A percentile compares a stretch with the other conserved stretches of the same genome.
These are phyloP conservation scores for Tragelaphus oryx DNA, from an alignment of 2,797 vertebrate species.

Conservation along the genomic window DNA sequence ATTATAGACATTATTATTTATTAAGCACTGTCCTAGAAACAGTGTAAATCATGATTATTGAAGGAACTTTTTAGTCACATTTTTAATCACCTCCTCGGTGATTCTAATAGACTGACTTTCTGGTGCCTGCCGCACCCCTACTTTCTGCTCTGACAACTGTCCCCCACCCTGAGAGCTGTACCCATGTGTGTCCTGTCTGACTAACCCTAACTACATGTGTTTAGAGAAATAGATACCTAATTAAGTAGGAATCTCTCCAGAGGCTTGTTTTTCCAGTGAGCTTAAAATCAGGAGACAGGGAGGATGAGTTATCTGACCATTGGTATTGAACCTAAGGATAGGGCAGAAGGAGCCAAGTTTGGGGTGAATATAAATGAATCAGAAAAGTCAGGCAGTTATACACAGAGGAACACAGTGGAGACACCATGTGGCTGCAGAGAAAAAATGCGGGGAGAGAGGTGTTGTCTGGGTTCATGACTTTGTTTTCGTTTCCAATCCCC, in stretches of 20 bases:
- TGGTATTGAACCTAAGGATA: background rate
- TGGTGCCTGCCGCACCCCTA: background rate
- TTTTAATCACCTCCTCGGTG: background rate
- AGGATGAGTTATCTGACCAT: background rate
- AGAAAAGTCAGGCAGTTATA: background rate
- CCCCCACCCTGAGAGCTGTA: background rate
- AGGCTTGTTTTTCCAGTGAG: background rate
- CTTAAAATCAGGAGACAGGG: background rate
- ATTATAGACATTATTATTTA: background rate
- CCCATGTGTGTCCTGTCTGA: rapidly evolving
- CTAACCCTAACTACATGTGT: background rate
- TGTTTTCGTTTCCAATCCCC: background rate
- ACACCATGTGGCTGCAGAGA: background rate
- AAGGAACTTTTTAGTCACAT: background rate
- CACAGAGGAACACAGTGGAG: background rate
- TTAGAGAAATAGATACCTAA: background rate
- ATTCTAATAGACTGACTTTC: background rate
- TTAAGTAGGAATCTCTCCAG: background rate
- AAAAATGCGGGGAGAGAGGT: background rate
- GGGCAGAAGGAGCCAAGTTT: background rate
- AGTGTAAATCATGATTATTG: background rate
- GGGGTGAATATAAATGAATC: background rate
- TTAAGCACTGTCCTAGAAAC: background rate
- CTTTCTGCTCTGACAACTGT: background rate
- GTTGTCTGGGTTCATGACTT: background rate